phyloP scores from a whole-genome alignment of 2,113 vertebrate genomes.

The Genyomyrus donnyi region DNA sequence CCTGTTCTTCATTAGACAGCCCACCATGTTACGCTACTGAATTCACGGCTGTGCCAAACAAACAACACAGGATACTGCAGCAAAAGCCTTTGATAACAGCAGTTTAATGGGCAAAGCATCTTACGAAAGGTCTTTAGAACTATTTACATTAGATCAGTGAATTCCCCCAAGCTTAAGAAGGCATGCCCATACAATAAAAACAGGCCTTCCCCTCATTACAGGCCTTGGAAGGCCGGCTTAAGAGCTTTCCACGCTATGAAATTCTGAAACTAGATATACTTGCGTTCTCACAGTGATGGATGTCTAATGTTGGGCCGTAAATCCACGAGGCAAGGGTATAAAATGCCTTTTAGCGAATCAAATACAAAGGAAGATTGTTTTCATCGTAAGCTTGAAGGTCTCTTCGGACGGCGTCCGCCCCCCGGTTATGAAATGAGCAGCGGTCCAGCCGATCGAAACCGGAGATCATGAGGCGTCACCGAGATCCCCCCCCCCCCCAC shows the following conservation, averaged over 20 bases:
- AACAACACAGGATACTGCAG: not conserved
- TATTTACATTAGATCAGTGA: slow-evolving; percentile 31
- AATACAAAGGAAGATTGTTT: slow-evolving; percentile 49
- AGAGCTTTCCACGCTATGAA: slow-evolving; percentile 38
- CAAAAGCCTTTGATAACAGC: slow-evolving; percentile 8
- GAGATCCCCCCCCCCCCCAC: slow-evolving; percentile 43
- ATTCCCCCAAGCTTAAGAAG: slow-evolving; percentile 27
- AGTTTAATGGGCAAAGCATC: slow-evolving; percentile 9
- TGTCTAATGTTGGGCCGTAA: slow-evolving; percentile 41
- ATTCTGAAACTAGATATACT: slow-evolving; percentile 49
- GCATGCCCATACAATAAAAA: slow-evolving; percentile 37
- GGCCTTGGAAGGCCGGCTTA: slow-evolving; percentile 50
- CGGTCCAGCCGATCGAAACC: slow-evolving; percentile 38
- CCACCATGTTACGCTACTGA: not conserved
- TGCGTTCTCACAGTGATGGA: slow-evolving; percentile 45
- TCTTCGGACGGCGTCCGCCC: slow-evolving; percentile 33
- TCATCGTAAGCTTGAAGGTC: slow-evolving; percentile 41
- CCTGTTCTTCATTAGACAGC: not conserved
- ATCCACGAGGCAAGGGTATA: slow-evolving; percentile 46
- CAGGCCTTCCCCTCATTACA: slow-evolving; percentile 36
- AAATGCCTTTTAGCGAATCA: slow-evolving; percentile 54
- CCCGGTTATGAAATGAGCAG: not conserved
- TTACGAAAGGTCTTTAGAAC: slow-evolving; percentile 25
- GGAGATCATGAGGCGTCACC: slow-evolving; percentile 36
- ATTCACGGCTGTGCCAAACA: not conserved